Base-by-base conservation (phyloP, 2,888 invertebrate genomes). In the Cataglyphis altisquamis region DNA sequence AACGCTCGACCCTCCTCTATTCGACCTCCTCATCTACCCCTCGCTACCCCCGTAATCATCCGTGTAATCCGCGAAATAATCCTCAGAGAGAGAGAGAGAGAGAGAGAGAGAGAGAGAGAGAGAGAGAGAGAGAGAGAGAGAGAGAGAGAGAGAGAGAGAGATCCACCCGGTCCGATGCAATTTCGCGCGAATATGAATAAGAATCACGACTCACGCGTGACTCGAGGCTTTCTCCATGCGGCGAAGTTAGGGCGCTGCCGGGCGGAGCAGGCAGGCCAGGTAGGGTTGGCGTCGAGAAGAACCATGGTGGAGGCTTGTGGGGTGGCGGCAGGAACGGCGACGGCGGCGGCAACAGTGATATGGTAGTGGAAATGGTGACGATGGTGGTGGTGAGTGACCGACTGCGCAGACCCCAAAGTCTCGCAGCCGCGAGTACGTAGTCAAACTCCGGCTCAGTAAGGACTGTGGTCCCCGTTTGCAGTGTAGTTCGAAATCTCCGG, bases 401-500 rank as follows among this genome's bases (percentile, higher is more conserved):
- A 90, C 91, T 92, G 92, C 92, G 92, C 92, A 92, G 91, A 91
- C 88, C 90, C 89, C 87, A 66, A 87, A 89, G 88, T 88, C 91
- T 91, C 91, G 87, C 88, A 86, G 89, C 87, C 86, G 89, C 89
- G 89, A 91, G 90, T 88, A 90, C 89, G 90, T 88, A 88, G 88
- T 86, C 89, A 85, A 89, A 89, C 89, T 87, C 85, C 85, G 88
- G 87, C 81, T 90, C 91, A 91, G 91, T 91, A 87, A 90, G 89
- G 90, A 89, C 87, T 88, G 91, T 89, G 86, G 90, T 91, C 86
- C 91, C 88, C 88, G 89, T 89, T 89, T 86, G 89, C 89, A 90
- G 91, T 90, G 88, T 91, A 88, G 84, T 84, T 89, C 86, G 90
- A 87, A 90, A 86, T 88, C 87, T 87, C 87, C 84, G 88, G 86